Evolutionary conservation across 2,888 invertebrate species (phyloP).

Genomic region (Hirtodrosophila confusa): DNA sequence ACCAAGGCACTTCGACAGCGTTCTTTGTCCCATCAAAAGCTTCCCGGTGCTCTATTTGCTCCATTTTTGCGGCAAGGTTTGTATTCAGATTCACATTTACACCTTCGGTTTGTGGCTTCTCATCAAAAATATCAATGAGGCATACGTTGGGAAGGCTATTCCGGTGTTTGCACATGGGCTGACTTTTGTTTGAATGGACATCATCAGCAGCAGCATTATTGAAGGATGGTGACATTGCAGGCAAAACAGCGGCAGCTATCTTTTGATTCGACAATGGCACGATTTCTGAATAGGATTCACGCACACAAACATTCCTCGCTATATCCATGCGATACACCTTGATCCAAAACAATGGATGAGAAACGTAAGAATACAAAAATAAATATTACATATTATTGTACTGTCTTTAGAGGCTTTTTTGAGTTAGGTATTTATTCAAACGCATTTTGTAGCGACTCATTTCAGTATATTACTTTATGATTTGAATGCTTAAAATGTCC

Average conservation of each 20-base stretch:
- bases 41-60: background rate
- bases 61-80: background rate
- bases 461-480: constrained; percentile 2
- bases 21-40: constrained; percentile 1
- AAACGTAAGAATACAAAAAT: background rate
- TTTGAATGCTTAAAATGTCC: constrained; percentile 61
- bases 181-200: constrained; percentile 30
- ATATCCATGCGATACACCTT: constrained; percentile 91
- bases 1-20: constrained; percentile 43
- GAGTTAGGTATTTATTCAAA: background rate
- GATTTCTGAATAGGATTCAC: constrained; percentile 83
- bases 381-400: background rate
- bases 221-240: constrained; percentile 15
- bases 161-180: constrained; percentile 66
- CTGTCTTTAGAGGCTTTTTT: background rate
- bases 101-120: constrained; percentile 16
- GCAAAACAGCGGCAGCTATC: background rate
- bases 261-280: constrained; percentile 40
- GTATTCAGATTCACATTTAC: background rate
- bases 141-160: constrained; percentile 83
- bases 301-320: constrained; percentile 90
- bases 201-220: constrained; percentile 31
- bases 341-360: background rate
- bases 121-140: constrained; percentile 70
- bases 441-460: background rate